Conservation (phyloP, 2,113 vertebrate genomes). For the Poicephalus gulielmi region DNA sequence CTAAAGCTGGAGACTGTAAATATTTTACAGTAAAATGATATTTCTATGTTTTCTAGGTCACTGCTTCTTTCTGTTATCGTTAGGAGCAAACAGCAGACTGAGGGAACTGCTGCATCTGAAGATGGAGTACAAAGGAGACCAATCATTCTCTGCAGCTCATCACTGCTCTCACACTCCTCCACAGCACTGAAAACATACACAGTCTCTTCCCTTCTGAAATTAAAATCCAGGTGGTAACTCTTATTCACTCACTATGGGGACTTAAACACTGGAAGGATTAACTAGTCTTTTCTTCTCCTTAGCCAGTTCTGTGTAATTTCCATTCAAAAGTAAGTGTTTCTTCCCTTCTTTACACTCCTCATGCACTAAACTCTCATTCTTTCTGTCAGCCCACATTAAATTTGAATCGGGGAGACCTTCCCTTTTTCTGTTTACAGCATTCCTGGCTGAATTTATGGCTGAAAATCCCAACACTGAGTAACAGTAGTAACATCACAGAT, state of each 20-base stretch:
- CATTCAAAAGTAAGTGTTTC: background rate
- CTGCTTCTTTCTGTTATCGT: slow-evolving; percentile 25
- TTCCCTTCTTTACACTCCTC: background rate
- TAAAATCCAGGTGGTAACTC: background rate
- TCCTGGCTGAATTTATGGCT: background rate
- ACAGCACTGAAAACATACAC: background rate
- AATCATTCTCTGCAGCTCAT: background rate
- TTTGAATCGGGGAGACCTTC: background rate
- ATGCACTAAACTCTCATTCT: background rate
- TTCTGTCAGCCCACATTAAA: background rate
- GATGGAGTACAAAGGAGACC: background rate
- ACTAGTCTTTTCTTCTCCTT: background rate
- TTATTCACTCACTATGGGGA: background rate
- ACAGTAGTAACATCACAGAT: background rate
- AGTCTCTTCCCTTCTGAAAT: background rate
- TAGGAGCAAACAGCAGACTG: background rate
- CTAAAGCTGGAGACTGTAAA: slow-evolving; percentile 7
- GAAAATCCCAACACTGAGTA: background rate
- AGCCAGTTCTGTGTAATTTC: background rate
- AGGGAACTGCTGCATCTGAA: slow-evolving; percentile 6
- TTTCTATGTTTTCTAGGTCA: slow-evolving; percentile 47
- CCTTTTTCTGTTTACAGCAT: background rate
- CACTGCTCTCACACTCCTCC: background rate
- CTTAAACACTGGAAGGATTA: background rate
- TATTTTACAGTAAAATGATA: slow-evolving; percentile 50